These are phyloP conservation scores for Sarcophaga carnaria DNA, from an alignment of 2,888 invertebrate genomes.

Conservation along the genomic window DNA sequence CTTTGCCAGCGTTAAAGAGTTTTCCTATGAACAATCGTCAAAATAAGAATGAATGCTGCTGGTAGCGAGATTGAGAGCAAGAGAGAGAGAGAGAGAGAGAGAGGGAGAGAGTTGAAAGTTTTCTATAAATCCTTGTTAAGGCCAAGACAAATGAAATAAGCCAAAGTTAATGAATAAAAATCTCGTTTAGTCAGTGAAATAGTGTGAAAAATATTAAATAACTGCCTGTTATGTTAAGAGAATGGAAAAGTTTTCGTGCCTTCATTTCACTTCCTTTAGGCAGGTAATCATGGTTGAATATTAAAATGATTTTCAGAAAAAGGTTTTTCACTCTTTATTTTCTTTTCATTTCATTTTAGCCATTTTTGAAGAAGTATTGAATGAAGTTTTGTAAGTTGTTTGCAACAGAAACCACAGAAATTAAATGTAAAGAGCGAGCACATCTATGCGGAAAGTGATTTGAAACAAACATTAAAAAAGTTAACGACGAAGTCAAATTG, in stretches of 20 bases:
- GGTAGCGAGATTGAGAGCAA: neutral
- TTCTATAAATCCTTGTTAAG: conserved; percentile 67
- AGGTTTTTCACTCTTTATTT: neutral
- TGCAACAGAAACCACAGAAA: no score
- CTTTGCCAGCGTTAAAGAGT: conserved; percentile 6
- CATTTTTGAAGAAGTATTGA: no score
- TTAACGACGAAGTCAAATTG: no score
- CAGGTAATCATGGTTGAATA: conserved; percentile 61
- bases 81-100: neutral
- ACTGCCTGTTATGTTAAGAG: conserved; percentile 9
- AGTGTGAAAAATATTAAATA: conserved; percentile 69
- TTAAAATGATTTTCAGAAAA: conserved; percentile 41
- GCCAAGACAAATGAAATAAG: conserved; percentile 69
- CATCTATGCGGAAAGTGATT: no score
- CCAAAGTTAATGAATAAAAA: conserved; percentile 69
- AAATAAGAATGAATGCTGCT: neutral
- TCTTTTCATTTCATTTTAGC: no score
- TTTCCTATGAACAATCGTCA: neutral
- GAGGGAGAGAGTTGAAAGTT: conserved; percentile 37
- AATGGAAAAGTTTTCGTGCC: conserved; percentile 24
- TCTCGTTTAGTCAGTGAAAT: conserved; percentile 64
- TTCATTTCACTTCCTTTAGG: conserved; percentile 30
- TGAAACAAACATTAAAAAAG: no score
- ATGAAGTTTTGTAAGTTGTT: no score
- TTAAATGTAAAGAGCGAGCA: no score